phyloP scores from a whole-genome alignment of 2,113 vertebrate species.

The Colinus virginianus region DNA sequence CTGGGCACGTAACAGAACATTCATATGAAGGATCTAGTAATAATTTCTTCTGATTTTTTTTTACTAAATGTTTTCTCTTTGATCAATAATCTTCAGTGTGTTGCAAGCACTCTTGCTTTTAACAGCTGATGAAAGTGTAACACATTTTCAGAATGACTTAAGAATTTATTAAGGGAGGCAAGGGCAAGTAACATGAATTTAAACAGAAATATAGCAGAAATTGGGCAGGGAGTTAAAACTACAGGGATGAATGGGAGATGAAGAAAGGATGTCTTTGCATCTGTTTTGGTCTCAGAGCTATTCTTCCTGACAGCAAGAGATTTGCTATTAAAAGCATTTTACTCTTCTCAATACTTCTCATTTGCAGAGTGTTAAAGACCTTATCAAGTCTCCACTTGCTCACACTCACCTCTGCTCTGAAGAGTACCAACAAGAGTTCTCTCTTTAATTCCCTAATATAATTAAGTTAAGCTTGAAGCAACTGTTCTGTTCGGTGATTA shows the following conservation, averaged over 20 bases:
- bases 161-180: not conserved
- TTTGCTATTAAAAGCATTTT: conserved; percentile 32
- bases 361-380: conserved; percentile 26
- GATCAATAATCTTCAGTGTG: not conserved
- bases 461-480: conserved; percentile 54
- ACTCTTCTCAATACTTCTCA: not conserved
- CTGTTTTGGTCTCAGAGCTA: conserved; percentile 17
- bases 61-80: not conserved
- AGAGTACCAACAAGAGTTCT: conserved; percentile 11
- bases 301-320: not conserved
- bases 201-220: not conserved
- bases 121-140: not conserved
- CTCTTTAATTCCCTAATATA: conserved; percentile 44
- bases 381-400: conserved; percentile 8
- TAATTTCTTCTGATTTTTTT: not conserved
- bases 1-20: not conserved
- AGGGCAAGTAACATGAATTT: not conserved
- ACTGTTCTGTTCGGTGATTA: conserved; percentile 26
- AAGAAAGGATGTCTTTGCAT: not conserved
- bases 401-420: not conserved
- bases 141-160: not conserved
- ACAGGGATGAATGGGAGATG: not conserved
- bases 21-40: not conserved
- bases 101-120: not conserved
- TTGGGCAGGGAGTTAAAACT: not conserved